phyloP scores from a whole-genome alignment of 30 jellyfish, hydroid and myxozoan genomes.

The Haliclystus octoradiatus region DNA sequence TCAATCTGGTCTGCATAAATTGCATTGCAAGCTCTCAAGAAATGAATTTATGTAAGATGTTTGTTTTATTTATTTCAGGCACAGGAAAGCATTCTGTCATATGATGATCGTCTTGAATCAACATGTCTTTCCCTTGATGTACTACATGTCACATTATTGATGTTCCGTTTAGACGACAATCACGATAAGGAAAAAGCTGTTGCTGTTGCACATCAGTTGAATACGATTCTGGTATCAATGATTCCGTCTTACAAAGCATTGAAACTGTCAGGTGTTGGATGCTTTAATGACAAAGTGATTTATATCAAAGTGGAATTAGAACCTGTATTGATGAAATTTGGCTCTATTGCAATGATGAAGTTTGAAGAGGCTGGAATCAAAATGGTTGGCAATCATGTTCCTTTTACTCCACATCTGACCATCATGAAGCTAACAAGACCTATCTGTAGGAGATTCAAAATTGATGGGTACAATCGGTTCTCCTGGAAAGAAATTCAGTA shows the following conservation, averaged over 20 bases:
- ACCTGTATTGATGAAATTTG: slow-evolving; percentile 49
- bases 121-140: slow-evolving; percentile 34
- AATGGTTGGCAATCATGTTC: slow-evolving; percentile 65
- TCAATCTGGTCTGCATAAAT: too few species aligned
- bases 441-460: slow-evolving; percentile 29
- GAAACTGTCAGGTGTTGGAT: slow-evolving; percentile 27
- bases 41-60: too few species aligned
- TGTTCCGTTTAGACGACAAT: slow-evolving; percentile 64
- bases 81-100: slow-evolving; percentile 56
- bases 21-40: too few species aligned
- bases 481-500: slow-evolving; percentile 21
- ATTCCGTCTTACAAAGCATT: slow-evolving; percentile 39
- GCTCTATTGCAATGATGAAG: slow-evolving; percentile 36
- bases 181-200: slow-evolving; percentile 50
- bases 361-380: slow-evolving; percentile 69
- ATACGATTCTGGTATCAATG: slow-evolving; percentile 59
- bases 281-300: slow-evolving; percentile 74
- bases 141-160: slow-evolving; percentile 81
- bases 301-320: slow-evolving; percentile 41
- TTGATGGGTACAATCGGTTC: slow-evolving; percentile 26
- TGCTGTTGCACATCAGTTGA: slow-evolving; percentile 35
- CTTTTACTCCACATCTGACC: slow-evolving; percentile 75
- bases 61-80: slow-evolving; percentile 34
- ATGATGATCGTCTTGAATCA: slow-evolving; percentile 56
- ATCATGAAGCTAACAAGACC: slow-evolving; percentile 76